Evolutionary conservation across 2,797 vertebrate species (phyloP).

Genomic region (Caiman crocodilus): DNA sequence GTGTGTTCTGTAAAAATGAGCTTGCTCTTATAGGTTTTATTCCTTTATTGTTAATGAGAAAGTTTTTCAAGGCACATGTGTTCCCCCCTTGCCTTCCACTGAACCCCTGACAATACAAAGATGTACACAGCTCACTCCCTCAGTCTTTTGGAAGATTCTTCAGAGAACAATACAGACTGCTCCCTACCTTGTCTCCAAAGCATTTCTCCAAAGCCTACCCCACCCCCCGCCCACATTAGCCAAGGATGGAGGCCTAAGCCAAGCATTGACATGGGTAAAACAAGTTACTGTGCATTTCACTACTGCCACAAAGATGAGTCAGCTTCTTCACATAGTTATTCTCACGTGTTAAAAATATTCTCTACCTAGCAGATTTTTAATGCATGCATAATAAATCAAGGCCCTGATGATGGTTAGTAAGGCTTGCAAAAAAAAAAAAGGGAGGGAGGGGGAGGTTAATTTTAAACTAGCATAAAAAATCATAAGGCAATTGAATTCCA

Average conservation of each 20-base stretch:
- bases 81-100: not conserved
- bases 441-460: not conserved
- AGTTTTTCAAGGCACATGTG: not conserved
- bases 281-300: not conserved
- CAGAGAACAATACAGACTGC: not conserved
- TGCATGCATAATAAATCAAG: not conserved
- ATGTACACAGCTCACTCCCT: not conserved
- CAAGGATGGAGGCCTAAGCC: not conserved
- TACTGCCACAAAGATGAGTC: constrained; percentile 37
- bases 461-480: constrained; percentile 27
- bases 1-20: not conserved
- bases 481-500: not conserved
- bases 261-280: not conserved
- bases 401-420: not conserved
- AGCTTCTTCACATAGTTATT: constrained; percentile 37
- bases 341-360: constrained; percentile 45
- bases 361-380: not conserved
- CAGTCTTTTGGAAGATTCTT: not conserved
- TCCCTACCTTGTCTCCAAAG: not conserved
- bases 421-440: not conserved
- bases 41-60: not conserved
- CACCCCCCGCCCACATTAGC: not conserved
- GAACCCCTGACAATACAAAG: not conserved
- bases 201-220: not conserved
- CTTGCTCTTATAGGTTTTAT: not conserved